Conservation (phyloP, 1,140 invertebrate genomes). For the Panagrolaimus sp. region DNA sequence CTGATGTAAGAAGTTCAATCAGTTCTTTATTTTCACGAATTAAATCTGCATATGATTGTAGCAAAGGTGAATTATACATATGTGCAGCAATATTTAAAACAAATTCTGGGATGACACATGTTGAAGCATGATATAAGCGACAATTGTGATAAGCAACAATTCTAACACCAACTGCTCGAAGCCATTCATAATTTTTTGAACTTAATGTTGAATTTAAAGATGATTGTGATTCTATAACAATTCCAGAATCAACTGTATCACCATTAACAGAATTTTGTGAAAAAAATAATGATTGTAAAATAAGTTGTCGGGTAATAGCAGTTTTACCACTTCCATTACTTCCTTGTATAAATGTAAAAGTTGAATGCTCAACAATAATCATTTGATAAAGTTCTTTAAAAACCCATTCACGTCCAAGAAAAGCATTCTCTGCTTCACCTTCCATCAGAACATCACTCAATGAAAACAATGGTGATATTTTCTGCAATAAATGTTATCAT, state of each 20-base stretch:
- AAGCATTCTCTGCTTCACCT: constrained; percentile 17
- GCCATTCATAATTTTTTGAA: constrained; percentile 40
- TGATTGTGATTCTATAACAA: constrained; percentile 25
- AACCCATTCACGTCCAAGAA: constrained; percentile 41
- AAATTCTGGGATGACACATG: constrained; percentile 40
- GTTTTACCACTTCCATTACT: constrained; percentile 34
- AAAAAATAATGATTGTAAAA: constrained; percentile 33
- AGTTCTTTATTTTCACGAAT: constrained; percentile 24
- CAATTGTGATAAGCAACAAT: constrained; percentile 38
- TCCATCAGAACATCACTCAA: constrained; percentile 5
- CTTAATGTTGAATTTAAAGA: constrained; percentile 28
- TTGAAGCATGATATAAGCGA: constrained; percentile 31
- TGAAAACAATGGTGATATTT: constrained; percentile 18
- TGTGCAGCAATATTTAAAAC: constrained; percentile 31
- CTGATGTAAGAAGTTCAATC: constrained; percentile 19
- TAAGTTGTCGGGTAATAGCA: constrained; percentile 27
- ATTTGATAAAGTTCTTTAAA: constrained; percentile 39
- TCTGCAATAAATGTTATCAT: too few species aligned
- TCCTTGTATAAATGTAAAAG: constrained; percentile 31
- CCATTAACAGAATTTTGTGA: constrained; percentile 29
- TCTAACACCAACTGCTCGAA: constrained; percentile 26
- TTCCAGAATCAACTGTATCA: constrained; percentile 45
- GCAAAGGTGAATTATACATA: constrained; percentile 15
- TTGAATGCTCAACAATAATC: constrained; percentile 24
- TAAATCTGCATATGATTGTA: constrained; percentile 25